Base-by-base conservation (phyloP, 2,113 vertebrate species). In the Engystomops pustulosus region DNA sequence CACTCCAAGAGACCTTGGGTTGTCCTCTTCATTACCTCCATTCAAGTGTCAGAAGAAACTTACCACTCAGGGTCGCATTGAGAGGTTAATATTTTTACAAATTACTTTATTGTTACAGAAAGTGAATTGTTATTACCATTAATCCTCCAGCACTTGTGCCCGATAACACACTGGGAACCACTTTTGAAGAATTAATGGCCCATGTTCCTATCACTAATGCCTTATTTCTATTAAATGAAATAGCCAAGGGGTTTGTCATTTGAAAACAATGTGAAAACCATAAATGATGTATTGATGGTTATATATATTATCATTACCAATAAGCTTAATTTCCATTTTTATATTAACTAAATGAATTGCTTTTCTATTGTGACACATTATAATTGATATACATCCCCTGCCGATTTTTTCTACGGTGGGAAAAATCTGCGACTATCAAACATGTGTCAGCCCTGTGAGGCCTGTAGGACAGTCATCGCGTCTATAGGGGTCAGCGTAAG, bases 171-270 rank as follows among this genome's bases (percentile, higher is more conserved):
- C 70, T 74, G 44, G 23, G 70, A 74, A 30, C 69, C n/a, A 74
- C 25, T 47, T 47, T 12, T 74, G 70, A 47, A 74, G 27, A 67
- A 67, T 67, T 67, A 67, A 67, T 67, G 62, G 62, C 32, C 62
- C 41, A 30, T 74, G 41, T 72, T 72, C 38, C 45, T 72, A 44
- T 47, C 69, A 47, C 69, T 72, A 44, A 72, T 72, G 41, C 69
- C 41, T 72, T 72, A 72, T 72, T 45, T 27, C 36, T 44, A 70
- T 20, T 23, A 70, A 70, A 41, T 70, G 20, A 70, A 70, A 70
- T 70, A 41, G 18, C 18, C 14, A 44, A 70, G 68, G 34, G 36
- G 18, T 44, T 70, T 41, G 68, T 38, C 23, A 70, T 70, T 44
- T 70, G n/a, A 74, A 44, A 72, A 27, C 25, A 47, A 30, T 7